phyloP scores from a whole-genome alignment of 2,888 invertebrate species.

The Papilio elwesi region DNA sequence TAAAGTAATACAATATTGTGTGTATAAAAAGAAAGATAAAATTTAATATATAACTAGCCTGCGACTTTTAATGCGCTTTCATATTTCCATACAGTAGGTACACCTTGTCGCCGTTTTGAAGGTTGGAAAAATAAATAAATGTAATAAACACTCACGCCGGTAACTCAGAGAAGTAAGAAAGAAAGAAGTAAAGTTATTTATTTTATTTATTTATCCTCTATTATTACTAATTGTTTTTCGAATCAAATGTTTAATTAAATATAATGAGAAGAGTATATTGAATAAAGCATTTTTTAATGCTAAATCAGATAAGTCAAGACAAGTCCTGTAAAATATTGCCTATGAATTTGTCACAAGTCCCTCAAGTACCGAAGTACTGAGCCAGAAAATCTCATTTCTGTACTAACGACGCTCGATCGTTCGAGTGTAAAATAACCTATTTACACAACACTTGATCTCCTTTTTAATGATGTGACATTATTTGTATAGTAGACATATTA shows the following conservation, averaged over 20 bases:
- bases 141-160: no score
- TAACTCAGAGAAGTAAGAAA: no score
- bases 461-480: conserved; percentile 21
- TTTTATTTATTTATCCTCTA: no score
- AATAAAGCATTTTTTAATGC: neutral
- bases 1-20: neutral
- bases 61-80: no score
- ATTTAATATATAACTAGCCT: no score
- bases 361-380: conserved; percentile 28
- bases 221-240: no score
- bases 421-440: conserved; percentile 30
- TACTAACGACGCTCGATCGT: conserved; percentile 27
- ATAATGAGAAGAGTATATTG: neutral
- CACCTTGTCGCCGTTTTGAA: no score
- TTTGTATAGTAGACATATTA: neutral
- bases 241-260: neutral
- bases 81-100: no score
- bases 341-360: conserved; percentile 19
- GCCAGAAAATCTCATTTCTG: conserved; percentile 26
- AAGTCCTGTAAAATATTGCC: conserved; percentile 16
- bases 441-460: conserved; percentile 24
- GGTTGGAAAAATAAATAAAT: no score
- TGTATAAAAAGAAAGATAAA: no score
- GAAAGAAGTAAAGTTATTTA: no score
- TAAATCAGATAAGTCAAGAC: conserved; percentile 4